Percentiles rank a stretch among this genome's conserved stretches.
These are phyloP conservation scores for Habroteleia sp. DNA, from an alignment of 2,888 invertebrate genomes.

Conservation along the genomic window DNA sequence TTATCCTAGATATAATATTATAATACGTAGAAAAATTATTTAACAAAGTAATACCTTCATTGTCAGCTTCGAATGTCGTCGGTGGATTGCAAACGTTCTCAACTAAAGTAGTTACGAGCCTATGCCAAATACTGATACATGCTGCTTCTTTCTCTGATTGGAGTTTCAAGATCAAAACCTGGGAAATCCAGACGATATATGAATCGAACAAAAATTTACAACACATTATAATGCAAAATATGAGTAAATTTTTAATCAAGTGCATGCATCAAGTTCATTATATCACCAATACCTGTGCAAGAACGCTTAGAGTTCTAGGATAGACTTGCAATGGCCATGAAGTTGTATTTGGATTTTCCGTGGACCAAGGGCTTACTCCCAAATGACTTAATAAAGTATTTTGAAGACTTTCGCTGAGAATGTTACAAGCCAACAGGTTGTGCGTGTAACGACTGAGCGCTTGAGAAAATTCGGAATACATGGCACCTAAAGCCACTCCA, in stretches of 20 bases:
- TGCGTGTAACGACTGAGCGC: conserved; percentile 89
- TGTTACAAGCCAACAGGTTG: conserved; percentile 88
- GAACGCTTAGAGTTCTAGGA: conserved; percentile 89
- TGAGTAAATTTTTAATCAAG: too few species aligned
- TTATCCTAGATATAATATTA: too few species aligned
- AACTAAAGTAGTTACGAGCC: conserved; percentile 92
- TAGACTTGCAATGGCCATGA: conserved; percentile 91
- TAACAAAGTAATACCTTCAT: conserved; percentile 83
- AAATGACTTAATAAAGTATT: conserved; percentile 87
- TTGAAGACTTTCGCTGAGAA: conserved; percentile 86
- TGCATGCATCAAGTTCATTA: too few species aligned
- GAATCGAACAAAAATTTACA: conserved; percentile 9
- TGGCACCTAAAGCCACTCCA: conserved; percentile 86
- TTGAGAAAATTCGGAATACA: conserved; percentile 89
- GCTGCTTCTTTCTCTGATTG: conserved; percentile 94
- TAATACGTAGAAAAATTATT: too few species aligned
- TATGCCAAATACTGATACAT: conserved; percentile 95
- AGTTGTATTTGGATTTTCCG: conserved; percentile 82
- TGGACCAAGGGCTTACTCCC: conserved; percentile 88
- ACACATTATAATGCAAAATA: too few species aligned
- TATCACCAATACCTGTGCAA: conserved; percentile 93
- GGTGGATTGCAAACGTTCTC: conserved; percentile 89
- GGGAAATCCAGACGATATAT: conserved; percentile 38
- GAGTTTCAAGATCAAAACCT: conserved; percentile 89
- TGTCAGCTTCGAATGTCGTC: conserved; percentile 86